Conservation (phyloP, 2,888 invertebrate species). For the Psylliodes chrysocephalus region DNA sequence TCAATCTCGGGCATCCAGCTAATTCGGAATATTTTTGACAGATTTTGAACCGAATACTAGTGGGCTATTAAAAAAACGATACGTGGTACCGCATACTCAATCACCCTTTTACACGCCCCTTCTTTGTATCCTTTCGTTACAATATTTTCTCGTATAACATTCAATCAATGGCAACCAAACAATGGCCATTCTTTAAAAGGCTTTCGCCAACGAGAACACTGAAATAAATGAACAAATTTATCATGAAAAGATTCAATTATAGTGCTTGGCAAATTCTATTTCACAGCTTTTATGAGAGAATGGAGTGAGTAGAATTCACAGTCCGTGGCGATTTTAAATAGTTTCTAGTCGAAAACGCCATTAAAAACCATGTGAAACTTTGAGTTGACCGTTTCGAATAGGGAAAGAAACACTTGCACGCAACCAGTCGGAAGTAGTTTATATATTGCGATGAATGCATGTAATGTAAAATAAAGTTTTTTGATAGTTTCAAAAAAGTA, state of each 20-base stretch:
- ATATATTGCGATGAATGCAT: too few relatives aligned
- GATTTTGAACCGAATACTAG: too few relatives aligned
- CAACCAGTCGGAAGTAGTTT: too few relatives aligned
- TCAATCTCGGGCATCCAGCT: too few relatives aligned
- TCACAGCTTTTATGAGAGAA: slow-evolving; percentile 11
- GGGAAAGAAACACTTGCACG: neutral
- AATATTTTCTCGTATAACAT: slow-evolving; percentile 18
- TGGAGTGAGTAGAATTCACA: neutral
- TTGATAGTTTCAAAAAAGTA: too few relatives aligned
- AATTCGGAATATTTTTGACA: too few relatives aligned
- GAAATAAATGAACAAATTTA: slow-evolving; percentile 28
- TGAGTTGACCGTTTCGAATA: neutral
- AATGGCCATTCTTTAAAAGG: slow-evolving; percentile 26
- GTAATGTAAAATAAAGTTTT: too few relatives aligned
- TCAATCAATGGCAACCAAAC: slow-evolving; percentile 21
- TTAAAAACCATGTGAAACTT: neutral
- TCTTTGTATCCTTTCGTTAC: neutral
- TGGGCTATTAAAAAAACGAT: neutral
- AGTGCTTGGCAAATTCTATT: slow-evolving; percentile 22
- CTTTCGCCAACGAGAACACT: slow-evolving; percentile 9
- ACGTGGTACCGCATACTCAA: too few relatives aligned
- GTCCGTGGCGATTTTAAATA: neutral
- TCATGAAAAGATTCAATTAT: slow-evolving; percentile 26
- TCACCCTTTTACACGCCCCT: neutral
- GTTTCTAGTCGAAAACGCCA: neutral